These are phyloP conservation scores for Sylvia borin DNA, from an alignment of 2,797 vertebrate genomes.

Conservation along the genomic window DNA sequence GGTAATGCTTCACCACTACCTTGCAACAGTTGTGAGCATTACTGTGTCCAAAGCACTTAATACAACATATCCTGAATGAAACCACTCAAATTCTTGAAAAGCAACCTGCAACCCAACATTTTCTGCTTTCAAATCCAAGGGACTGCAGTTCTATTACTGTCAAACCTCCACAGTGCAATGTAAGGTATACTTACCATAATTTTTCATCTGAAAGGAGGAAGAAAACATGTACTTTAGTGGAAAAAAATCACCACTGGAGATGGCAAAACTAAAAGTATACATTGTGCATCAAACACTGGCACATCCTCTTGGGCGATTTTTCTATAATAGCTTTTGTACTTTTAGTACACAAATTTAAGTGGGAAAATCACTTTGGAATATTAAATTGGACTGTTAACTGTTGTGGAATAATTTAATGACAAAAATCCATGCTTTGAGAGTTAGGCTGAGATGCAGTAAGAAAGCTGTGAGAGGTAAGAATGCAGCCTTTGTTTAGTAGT, in stretches of 20 bases:
- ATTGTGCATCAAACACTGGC: background rate
- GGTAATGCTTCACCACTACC: rapidly evolving
- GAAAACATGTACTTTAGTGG: background rate
- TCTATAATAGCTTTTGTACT: background rate
- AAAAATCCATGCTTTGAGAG: background rate
- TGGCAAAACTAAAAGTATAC: background rate
- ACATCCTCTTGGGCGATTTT: background rate
- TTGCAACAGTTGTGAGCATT: background rate
- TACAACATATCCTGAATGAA: background rate
- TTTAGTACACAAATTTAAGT: background rate
- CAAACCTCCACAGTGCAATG: background rate
- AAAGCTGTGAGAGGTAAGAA: background rate
- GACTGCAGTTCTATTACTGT: background rate
- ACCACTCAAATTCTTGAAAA: background rate
- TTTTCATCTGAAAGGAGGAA: background rate
- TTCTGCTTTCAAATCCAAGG: background rate
- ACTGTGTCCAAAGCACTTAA: background rate
- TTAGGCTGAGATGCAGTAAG: background rate
- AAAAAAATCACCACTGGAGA: background rate
- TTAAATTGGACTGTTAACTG: background rate
- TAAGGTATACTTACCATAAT: background rate
- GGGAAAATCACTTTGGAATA: background rate
- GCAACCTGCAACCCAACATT: background rate
- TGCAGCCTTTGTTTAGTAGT: background rate
- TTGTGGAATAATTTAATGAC: background rate